These are phyloP conservation scores for Chironex yamaguchii DNA, from an alignment of 30 jellyfish, hydroid and myxozoan genomes.

Conservation along the genomic window DNA sequence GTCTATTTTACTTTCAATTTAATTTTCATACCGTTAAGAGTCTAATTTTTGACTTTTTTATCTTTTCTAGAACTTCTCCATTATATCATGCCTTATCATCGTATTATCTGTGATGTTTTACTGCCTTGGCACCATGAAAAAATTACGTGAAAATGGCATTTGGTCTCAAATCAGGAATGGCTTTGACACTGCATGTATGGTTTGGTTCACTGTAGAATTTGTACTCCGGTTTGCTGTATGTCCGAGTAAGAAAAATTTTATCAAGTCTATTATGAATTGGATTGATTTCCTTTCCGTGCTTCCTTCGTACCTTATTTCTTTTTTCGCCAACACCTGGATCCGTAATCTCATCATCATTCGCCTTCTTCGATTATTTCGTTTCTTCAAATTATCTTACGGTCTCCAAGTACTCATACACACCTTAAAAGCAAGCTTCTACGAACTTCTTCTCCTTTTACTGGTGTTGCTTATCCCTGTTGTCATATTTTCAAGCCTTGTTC, in stretches of 20 bases:
- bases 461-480: conserved; percentile 89
- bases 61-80: conserved; percentile 82
- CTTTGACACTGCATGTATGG: conserved; percentile 75
- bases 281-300: conserved; percentile 84
- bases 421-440: conserved; percentile 92
- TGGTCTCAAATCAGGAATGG: conserved; percentile 43
- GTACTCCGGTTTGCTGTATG: conserved; percentile 74
- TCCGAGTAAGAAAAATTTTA: conserved; percentile 75
- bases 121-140: conserved; percentile 83
- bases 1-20: neutral
- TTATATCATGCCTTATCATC: conserved; percentile 87
- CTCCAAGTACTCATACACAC: conserved; percentile 92
- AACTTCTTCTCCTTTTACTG: conserved; percentile 75
- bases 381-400: conserved; percentile 94
- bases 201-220: conserved; percentile 86
- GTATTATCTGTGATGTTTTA: conserved; percentile 81
- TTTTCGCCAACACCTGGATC: conserved; percentile 35
- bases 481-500: conserved; percentile 88
- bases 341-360: conserved; percentile 85
- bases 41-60: neutral
- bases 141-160: neutral
- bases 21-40: neutral
- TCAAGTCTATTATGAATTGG: conserved; percentile 85
- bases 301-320: conserved; percentile 74
- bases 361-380: conserved; percentile 77